Percentiles rank a stretch among this genome's conserved stretches.
Evolutionary conservation across 1,140 invertebrate species (phyloP).

Genomic region (Heliconius nattereri): DNA sequence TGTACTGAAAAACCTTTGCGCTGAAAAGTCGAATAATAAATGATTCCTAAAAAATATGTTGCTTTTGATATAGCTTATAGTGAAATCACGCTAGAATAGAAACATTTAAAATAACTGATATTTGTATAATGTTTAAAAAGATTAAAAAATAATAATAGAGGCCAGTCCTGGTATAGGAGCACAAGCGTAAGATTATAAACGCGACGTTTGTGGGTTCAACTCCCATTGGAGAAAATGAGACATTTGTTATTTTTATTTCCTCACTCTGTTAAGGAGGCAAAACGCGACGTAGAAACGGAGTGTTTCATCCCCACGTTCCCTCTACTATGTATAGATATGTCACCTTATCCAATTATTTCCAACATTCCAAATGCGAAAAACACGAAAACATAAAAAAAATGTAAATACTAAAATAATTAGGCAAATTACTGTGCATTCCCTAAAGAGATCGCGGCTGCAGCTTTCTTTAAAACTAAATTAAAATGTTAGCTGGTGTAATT

Average conservation of each 20-base stretch:
- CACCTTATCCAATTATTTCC: neutral
- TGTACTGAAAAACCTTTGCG: neutral
- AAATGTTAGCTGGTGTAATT: neutral
- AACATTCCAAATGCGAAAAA: neutral
- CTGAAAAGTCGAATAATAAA: neutral
- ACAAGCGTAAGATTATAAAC: no score
- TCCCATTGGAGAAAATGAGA: no score
- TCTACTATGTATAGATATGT: neutral
- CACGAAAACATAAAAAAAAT: neutral
- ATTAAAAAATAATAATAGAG: no score
- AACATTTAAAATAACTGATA: neutral
- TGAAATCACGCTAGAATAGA: neutral
- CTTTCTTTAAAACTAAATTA: conserved; percentile 3
- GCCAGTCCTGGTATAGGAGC: no score
- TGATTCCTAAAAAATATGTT: neutral
- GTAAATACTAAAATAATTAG: neutral
- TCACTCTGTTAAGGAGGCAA: no score
- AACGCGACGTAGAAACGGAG: no score
- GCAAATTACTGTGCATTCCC: neutral
- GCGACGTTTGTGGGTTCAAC: no score
- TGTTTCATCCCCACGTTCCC: no score
- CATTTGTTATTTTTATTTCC: no score
- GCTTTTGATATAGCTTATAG: neutral
- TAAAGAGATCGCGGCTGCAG: neutral
- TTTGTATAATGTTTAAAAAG: no score